These are phyloP conservation scores for Conistra vaccinii DNA, from an alignment of 2,888 invertebrate genomes.

Conservation along the genomic window DNA sequence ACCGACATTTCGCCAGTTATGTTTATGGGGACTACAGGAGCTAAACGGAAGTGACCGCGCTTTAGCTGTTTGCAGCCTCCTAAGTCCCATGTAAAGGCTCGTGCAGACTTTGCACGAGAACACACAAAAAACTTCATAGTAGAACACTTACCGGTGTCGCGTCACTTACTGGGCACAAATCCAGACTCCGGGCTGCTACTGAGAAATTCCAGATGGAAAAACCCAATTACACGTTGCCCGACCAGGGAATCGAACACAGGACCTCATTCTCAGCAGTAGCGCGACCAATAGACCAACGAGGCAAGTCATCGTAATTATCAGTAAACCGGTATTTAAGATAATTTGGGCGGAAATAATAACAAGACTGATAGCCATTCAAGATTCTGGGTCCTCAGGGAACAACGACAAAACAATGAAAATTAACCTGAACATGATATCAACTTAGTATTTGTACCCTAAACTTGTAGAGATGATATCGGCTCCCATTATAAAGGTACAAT, in stretches of 20 bases:
- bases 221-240: neutral
- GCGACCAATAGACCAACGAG: neutral
- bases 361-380: neutral
- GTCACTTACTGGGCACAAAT: no score
- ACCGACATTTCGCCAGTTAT: no score
- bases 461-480: conserved; percentile 40
- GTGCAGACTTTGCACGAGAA: no score
- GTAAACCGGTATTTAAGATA: neutral
- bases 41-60: no score
- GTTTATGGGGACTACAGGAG: no score
- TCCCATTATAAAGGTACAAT: conserved; percentile 39
- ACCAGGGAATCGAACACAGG: neutral
- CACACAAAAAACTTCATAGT: no score
- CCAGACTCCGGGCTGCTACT: neutral
- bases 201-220: neutral
- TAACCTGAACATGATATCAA: neutral
- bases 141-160: no score
- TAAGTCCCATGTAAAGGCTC: no score
- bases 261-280: neutral
- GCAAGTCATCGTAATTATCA: neutral
- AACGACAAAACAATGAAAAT: neutral
- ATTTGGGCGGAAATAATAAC: neutral
- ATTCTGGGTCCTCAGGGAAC: no score
- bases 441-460: conserved; percentile 47
- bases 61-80: no score